Evolutionary conservation across 2,113 vertebrate species (phyloP), one percentile per base, ranked within the genome.

Genomic region (Chelonoidis abingdonii): DNA sequence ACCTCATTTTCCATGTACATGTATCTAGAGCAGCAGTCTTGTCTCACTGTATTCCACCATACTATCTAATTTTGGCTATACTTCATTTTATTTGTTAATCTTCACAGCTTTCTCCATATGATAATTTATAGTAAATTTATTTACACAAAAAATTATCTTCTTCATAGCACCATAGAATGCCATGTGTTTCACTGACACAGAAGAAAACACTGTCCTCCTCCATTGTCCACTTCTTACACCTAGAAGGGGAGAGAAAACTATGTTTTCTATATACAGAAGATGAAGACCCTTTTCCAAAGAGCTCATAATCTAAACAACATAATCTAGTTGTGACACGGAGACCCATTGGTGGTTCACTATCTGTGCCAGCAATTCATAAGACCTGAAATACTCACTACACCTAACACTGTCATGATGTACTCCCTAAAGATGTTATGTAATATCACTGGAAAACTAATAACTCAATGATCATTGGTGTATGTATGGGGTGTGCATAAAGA

Each of bases 81-180:
- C 6, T 27, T 47, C 3, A 81, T 47, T 52, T 24, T 50, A 2
- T 0, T 10, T 87, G 88, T 14, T 38, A 62, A 92, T 62, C 84
- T 85, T 65, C 56, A 1, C 91, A 25, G 8, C 57, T 69, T 69
- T 89, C 57, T 90, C 1, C 0, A n/a, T 2, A 1, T 31, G 17
- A n/a, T 41, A 41, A 41, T 41, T 41, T 41, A 41, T 41, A 41
- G 41, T 41, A 41, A 41, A 41, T 41, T 41, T 41, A 41, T 41
- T 41, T 41, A 41, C 41, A 41, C 41, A 41, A 41, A 41, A 41
- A 41, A 41, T 41, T 57, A 3, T 13, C 31, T 80, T 96, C 56
- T 72, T 52, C 6, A 44, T 44, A 76, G 38, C 72, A 76, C 41
- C 72, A 76, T 52, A 27, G 29, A 0, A 0, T 83, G 53, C 24